phyloP scores from a whole-genome alignment of 2,113 vertebrate genomes.

The Cyprinodon brontotheroides region DNA sequence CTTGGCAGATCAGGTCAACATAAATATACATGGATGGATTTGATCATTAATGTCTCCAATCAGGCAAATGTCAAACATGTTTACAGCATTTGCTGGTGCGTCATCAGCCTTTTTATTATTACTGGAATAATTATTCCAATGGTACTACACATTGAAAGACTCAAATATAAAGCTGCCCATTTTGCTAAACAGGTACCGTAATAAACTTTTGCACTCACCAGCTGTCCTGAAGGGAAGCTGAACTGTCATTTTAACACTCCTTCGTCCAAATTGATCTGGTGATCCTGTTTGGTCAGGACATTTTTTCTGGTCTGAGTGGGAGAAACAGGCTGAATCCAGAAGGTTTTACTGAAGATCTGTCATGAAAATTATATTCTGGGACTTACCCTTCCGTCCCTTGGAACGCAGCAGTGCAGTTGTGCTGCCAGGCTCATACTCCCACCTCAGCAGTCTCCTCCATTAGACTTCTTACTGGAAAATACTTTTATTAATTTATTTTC shows the following conservation, averaged over 20 bases:
- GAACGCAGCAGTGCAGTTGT: slow-evolving; percentile 78
- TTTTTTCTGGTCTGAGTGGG: slow-evolving; percentile 76
- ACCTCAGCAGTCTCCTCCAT: slow-evolving; percentile 86
- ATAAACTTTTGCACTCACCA: slow-evolving; percentile 23
- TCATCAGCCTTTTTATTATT: not conserved
- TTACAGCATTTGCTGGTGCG: not conserved
- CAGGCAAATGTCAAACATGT: not conserved
- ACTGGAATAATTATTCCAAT: not conserved
- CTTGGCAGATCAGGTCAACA: not conserved
- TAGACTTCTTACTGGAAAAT: slow-evolving; percentile 55
- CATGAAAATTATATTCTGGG: not conserved
- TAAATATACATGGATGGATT: not conserved
- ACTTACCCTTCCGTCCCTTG: slow-evolving; percentile 72
- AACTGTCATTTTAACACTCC: slow-evolving; percentile 75
- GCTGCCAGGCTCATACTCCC: not conserved
- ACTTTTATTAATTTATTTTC: slow-evolving; percentile 84
- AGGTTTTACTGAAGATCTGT: not conserved
- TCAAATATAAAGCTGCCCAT: not conserved
- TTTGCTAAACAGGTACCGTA: too few relatives aligned
- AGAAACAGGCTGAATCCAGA: too few relatives aligned
- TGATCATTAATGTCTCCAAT: not conserved
- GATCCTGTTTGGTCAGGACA: slow-evolving; percentile 80
- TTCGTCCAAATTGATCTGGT: slow-evolving; percentile 74
- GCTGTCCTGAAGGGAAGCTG: slow-evolving; percentile 40
- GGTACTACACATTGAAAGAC: not conserved